Conservation (phyloP, 2,797 vertebrate species). For the Dendrocincla tyrannina region DNA sequence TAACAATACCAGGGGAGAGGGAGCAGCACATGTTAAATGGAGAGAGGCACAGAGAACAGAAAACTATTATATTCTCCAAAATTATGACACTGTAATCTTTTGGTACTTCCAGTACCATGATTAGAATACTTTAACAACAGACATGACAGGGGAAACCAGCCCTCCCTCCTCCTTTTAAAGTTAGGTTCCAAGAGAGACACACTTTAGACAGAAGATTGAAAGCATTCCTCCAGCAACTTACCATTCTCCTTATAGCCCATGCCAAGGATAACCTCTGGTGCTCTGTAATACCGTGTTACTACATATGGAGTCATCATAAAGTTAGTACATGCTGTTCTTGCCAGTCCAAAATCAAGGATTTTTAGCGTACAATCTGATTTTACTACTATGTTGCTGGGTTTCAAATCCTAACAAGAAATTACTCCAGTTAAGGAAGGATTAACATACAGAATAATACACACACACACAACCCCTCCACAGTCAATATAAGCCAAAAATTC, state of each 20-base stretch:
- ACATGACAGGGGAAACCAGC: neutral
- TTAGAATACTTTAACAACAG: neutral
- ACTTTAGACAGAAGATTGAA: neutral
- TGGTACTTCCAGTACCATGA: neutral
- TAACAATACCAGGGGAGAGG: neutral
- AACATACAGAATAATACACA: neutral
- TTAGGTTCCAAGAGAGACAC: neutral
- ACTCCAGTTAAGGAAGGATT: constrained; percentile 18
- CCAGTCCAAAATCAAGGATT: constrained; percentile 96
- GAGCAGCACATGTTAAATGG: neutral
- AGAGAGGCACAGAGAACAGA: neutral
- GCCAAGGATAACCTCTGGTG: constrained; percentile 95
- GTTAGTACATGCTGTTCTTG: constrained; percentile 94
- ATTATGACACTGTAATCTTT: neutral
- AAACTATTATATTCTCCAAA: neutral
- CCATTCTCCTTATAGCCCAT: constrained; percentile 99
- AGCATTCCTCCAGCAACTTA: constrained; percentile 65
- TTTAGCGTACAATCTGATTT: constrained; percentile 97
- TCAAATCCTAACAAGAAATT: constrained; percentile 86
- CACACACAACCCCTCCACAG: neutral
- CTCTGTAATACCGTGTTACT: constrained; percentile 95
- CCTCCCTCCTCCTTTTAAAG: neutral
- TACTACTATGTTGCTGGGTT: constrained; percentile 98
- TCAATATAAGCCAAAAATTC: neutral
- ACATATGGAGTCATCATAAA: constrained; percentile 99